Percentiles rank a stretch among this genome's conserved stretches.
phyloP scores from a whole-genome alignment of 1,140 invertebrate species.

The Alviniconcha marisindica region DNA sequence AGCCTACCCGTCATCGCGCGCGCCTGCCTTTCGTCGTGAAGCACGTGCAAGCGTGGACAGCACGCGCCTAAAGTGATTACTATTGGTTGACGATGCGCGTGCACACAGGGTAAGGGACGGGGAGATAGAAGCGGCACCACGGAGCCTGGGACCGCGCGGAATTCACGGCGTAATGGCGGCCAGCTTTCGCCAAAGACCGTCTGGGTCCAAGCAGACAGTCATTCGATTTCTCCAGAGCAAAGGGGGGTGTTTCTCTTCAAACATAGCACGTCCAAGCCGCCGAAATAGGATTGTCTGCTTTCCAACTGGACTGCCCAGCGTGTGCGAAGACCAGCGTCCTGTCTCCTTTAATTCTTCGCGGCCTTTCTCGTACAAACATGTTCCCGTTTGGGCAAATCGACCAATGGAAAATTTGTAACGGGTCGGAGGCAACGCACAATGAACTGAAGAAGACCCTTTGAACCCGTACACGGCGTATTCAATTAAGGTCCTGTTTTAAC shows the following conservation, averaged over 20 bases:
- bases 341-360: not conserved
- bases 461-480: not conserved
- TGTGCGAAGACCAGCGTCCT: not conserved
- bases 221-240: conserved; percentile 27
- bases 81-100: not conserved
- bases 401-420: conserved; percentile 8
- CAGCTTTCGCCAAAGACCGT: not conserved
- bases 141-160: not conserved
- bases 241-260: not conserved
- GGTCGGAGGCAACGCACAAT: not conserved
- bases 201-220: conserved; percentile 15
- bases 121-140: not conserved
- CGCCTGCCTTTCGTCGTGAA: conserved; percentile 6
- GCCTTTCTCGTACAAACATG: conserved; percentile 3
- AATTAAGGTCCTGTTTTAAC: not conserved
- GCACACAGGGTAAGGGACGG: not conserved
- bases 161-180: not conserved
- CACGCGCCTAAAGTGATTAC: conserved; percentile 24
- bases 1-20: not conserved
- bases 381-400: conserved; percentile 26
- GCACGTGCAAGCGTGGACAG: conserved; percentile 14
- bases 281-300: conserved; percentile 1
- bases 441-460: not conserved
- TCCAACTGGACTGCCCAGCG: not conserved
- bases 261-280: not conserved